Conservation (phyloP, 2,797 vertebrate species). For the Sylvilagus floridanus region DNA sequence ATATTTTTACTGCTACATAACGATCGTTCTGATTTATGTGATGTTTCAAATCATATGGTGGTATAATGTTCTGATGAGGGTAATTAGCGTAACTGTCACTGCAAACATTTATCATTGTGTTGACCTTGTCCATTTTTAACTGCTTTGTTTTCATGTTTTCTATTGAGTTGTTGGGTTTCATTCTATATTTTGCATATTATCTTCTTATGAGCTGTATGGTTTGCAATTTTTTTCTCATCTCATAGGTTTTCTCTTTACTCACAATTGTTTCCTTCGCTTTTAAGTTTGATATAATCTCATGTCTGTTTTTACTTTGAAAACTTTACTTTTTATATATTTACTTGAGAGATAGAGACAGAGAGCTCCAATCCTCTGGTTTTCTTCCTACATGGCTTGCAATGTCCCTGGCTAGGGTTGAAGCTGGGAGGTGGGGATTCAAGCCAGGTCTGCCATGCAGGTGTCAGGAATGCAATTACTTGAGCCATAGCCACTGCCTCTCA, state of each 20-base stretch:
- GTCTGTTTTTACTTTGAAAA: background rate
- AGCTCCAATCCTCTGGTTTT: background rate
- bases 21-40: too few species aligned
- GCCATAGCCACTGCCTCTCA: too few species aligned
- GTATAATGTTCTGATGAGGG: background rate
- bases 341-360: too few species aligned
- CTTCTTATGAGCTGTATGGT: background rate
- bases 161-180: background rate
- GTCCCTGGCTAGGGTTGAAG: too few species aligned
- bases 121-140: background rate
- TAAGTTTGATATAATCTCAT: too few species aligned
- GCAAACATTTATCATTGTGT: background rate
- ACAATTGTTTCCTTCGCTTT: background rate
- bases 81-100: background rate
- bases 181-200: background rate
- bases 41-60: too few species aligned
- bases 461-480: too few species aligned
- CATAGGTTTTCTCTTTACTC: background rate
- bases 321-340: too few species aligned
- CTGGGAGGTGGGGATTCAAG: too few species aligned
- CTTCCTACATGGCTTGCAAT: background rate
- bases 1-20: background rate
- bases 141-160: background rate
- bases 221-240: background rate
- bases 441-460: too few species aligned